phyloP scores from a whole-genome alignment of 2,888 invertebrate genomes.

The Polymixis lichenea region DNA sequence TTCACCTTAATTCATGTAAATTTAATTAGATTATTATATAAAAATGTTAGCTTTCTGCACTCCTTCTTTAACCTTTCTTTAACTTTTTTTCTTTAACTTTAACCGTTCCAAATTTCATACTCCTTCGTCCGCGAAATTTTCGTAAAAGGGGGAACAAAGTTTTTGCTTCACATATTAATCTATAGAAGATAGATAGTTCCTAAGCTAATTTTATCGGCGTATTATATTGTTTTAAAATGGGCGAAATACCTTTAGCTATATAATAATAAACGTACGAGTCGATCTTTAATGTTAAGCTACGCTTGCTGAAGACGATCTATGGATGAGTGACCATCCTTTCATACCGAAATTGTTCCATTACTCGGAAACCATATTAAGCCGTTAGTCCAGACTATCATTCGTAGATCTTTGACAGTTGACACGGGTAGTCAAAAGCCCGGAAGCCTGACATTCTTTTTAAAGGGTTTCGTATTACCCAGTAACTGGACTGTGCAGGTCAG shows the following conservation, averaged over 20 bases:
- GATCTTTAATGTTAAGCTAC: background rate
- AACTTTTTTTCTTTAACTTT: too few species aligned
- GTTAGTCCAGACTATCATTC: background rate
- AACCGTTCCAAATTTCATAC: too few species aligned
- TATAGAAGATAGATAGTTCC: background rate
- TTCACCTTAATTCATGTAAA: too few species aligned
- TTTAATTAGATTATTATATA: too few species aligned
- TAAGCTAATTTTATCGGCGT: background rate
- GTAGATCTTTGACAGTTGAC: background rate
- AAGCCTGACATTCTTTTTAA: background rate
- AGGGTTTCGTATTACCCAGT: background rate
- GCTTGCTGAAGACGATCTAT: background rate
- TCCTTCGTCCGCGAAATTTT: too few species aligned
- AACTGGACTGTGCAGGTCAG: background rate
- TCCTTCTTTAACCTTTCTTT: too few species aligned
- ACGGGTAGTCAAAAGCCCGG: background rate
- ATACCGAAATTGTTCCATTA: too few species aligned
- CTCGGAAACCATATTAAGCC: background rate
- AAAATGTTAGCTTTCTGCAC: too few species aligned
- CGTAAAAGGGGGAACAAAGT: too few species aligned
- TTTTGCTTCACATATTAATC: too few species aligned
- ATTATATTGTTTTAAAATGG: background rate
- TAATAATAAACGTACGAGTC: too few species aligned
- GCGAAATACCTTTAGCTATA: too few species aligned
- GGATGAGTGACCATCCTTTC: background rate